phyloP scores from a whole-genome alignment of 1,140 invertebrate species.

The Pemphigus obesinymphae region DNA sequence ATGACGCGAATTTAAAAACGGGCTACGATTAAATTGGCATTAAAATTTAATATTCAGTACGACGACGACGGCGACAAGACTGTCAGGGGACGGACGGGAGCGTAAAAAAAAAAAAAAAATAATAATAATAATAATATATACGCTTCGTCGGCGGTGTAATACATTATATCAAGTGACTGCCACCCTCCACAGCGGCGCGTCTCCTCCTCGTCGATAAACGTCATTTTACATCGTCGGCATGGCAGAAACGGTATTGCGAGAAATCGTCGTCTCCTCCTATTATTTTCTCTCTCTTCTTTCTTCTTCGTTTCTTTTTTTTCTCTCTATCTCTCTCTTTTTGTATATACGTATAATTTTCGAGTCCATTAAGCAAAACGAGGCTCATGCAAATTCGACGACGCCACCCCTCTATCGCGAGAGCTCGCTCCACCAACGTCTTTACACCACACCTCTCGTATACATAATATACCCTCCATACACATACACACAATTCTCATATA shows the following conservation, averaged over 20 bases:
- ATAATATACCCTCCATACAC: too few relatives aligned
- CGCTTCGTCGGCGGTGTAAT: not conserved
- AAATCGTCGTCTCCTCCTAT: slow-evolving; percentile 17
- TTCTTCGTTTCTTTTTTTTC: not conserved
- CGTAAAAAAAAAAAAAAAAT: too few relatives aligned
- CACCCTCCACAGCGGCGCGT: not conserved
- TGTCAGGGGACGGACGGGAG: not conserved
- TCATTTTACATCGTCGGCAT: slow-evolving; percentile 14
- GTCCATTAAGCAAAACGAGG: slow-evolving; percentile 39
- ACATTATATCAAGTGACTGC: not conserved
- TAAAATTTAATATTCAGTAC: slow-evolving; percentile 13
- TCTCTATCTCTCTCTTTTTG: not conserved
- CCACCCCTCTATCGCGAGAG: not conserved
- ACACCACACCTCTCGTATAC: not conserved
- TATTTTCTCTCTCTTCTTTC: not conserved
- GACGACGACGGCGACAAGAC: not conserved
- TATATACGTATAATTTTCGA: slow-evolving; percentile 29
- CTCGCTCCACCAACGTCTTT: not conserved
- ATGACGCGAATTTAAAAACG: not conserved
- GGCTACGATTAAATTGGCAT: not conserved
- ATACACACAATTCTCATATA: not conserved
- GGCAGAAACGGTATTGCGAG: not conserved
- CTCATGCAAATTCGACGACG: slow-evolving; percentile 39
- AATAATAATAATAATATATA: too few relatives aligned
- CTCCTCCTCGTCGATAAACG: slow-evolving; percentile 24